Percentiles rank a stretch among this genome's conserved stretches.
Evolutionary conservation across 1,140 invertebrate species (phyloP).

Genomic region (Melitaea cinxia): DNA sequence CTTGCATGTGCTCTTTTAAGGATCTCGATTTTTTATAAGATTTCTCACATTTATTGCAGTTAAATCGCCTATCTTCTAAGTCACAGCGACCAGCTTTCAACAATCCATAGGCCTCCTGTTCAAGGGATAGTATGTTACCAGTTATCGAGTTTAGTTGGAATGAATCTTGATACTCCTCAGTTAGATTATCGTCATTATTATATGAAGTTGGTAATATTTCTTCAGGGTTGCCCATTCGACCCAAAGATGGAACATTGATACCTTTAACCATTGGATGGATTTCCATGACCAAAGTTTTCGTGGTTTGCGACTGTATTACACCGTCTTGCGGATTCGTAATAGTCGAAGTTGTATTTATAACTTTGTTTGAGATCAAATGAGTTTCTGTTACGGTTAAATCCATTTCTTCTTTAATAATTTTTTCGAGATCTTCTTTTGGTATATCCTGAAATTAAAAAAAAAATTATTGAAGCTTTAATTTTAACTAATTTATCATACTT

Average conservation of each 20-base stretch:
- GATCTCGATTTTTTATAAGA: conserved; percentile 35
- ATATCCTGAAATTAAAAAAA: conserved; percentile 6
- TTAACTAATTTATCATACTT: neutral
- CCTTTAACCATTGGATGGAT: conserved; percentile 56
- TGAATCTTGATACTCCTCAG: conserved; percentile 48
- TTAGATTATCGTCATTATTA: conserved; percentile 35
- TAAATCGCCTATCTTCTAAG: conserved; percentile 19
- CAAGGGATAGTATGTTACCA: conserved; percentile 64
- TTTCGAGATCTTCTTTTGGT: conserved; percentile 33
- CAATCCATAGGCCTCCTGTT: conserved; percentile 72
- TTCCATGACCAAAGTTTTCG: conserved; percentile 71
- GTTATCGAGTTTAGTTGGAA: conserved; percentile 76
- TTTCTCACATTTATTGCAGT: conserved; percentile 65
- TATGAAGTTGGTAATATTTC: conserved; percentile 63
- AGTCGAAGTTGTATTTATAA: conserved; percentile 67
- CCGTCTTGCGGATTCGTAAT: conserved; percentile 58
- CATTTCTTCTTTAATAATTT: conserved; percentile 59
- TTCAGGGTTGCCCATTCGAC: conserved; percentile 61
- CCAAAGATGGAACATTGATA: conserved; percentile 33
- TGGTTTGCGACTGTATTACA: conserved; percentile 57
- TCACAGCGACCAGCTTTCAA: conserved; percentile 43
- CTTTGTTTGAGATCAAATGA: conserved; percentile 70
- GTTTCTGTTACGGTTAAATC: conserved; percentile 67
- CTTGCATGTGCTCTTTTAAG: conserved; percentile 52
- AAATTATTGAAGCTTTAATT: neutral